These are phyloP conservation scores for Eriosoma lanigerum DNA, from an alignment of 1,140 invertebrate species.

Conservation along the genomic window DNA sequence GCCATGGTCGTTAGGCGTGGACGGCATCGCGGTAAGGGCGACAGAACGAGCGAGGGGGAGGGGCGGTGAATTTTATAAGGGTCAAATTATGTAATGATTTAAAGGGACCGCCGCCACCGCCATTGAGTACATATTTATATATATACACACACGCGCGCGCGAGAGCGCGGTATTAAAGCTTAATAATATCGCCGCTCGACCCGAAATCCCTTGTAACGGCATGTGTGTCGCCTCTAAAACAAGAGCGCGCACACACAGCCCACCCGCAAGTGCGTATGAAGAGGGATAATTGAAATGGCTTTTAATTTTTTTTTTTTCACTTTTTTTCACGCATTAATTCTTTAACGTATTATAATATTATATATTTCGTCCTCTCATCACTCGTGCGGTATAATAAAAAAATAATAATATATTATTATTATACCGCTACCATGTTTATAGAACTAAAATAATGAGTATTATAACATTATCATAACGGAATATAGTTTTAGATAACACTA, in stretches of 20 bases:
- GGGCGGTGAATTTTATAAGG: slow-evolving; percentile 28
- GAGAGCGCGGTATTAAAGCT: slow-evolving; percentile 32
- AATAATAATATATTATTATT: neutral
- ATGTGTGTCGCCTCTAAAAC: slow-evolving; percentile 16
- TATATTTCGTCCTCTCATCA: neutral
- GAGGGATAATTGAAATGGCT: slow-evolving; percentile 27
- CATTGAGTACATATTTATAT: neutral
- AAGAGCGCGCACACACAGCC: neutral
- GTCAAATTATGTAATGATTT: slow-evolving; percentile 50
- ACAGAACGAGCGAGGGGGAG: no score
- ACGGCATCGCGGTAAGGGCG: no score
- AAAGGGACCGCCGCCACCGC: slow-evolving; percentile 5
- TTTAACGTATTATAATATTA: neutral
- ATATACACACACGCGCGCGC: neutral
- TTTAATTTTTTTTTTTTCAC: neutral
- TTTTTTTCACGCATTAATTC: neutral
- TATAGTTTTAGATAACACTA: no score
- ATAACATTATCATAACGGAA: no score
- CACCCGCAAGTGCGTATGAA: slow-evolving; percentile 1
- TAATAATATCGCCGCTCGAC: slow-evolving; percentile 30
- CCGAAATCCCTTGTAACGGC: slow-evolving; percentile 34
- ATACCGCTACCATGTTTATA: no score
- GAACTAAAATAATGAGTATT: no score
- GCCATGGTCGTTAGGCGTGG: no score
- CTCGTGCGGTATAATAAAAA: neutral